Evolutionary conservation across 2,797 vertebrate species (phyloP).

Genomic region (Tolypeutes matacus): DNA sequence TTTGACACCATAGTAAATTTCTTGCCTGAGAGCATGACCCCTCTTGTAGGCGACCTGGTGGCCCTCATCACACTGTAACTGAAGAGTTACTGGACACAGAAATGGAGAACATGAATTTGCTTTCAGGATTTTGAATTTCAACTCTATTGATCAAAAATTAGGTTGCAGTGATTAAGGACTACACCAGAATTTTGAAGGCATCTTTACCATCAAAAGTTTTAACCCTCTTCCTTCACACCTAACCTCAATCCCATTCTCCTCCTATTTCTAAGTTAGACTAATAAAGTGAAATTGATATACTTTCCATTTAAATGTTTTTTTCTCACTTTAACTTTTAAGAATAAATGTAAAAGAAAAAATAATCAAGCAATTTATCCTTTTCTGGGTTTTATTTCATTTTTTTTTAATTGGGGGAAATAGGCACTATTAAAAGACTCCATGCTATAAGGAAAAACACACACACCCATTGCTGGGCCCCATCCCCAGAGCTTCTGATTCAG

Average conservation of each 20-base stretch:
- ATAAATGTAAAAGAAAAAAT: slow-evolving; percentile 81
- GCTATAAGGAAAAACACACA: too few relatives aligned
- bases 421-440: slow-evolving; percentile 61
- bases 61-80: slow-evolving; percentile 98
- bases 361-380: slow-evolving; percentile 73
- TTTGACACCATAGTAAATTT: slow-evolving; percentile 94
- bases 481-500: neutral
- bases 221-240: too few relatives aligned
- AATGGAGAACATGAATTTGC: slow-evolving; percentile 82
- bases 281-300: slow-evolving; percentile 88
- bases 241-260: slow-evolving; percentile 52
- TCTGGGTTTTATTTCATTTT: slow-evolving; percentile 70
- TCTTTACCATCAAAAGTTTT: too few relatives aligned
- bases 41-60: slow-evolving; percentile 98
- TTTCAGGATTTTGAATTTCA: slow-evolving; percentile 85
- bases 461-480: neutral
- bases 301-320: slow-evolving; percentile 88
- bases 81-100: slow-evolving; percentile 75
- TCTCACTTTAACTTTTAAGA: slow-evolving; percentile 86
- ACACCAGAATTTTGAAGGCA: too few relatives aligned
- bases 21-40: slow-evolving; percentile 99
- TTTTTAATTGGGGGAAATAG: slow-evolving; percentile 69
- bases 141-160: slow-evolving; percentile 81
- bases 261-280: slow-evolving; percentile 86
- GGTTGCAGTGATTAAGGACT: too few relatives aligned